phyloP scores from a whole-genome alignment of 2,113 vertebrate genomes.

The Glaucomys volans region DNA sequence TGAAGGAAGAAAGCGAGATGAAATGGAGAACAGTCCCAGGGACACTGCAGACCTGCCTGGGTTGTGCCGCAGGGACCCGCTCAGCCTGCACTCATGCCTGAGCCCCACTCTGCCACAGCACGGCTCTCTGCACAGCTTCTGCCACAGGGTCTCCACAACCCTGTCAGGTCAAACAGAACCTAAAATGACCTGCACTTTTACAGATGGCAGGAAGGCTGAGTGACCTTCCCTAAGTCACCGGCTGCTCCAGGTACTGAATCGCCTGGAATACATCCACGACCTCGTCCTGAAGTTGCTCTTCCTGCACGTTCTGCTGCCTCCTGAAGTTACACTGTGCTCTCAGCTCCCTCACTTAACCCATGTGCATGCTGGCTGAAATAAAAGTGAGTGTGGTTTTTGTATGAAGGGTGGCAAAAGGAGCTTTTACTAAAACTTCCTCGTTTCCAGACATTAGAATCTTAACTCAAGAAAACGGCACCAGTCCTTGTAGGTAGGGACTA shows the following conservation, averaged over 20 bases:
- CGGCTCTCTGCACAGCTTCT: neutral
- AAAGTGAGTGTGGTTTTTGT: neutral
- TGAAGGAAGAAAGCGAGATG: slow-evolving; percentile 9
- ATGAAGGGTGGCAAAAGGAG: neutral
- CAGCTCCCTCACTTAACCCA: neutral
- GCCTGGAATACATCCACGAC: neutral
- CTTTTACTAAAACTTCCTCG: neutral
- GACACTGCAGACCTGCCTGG: neutral
- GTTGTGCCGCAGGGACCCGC: neutral
- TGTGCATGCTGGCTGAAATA: neutral
- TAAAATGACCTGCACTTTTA: slow-evolving; percentile 6
- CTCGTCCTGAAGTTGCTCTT: neutral
- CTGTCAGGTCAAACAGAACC: neutral
- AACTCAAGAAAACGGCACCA: neutral
- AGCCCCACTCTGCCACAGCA: neutral
- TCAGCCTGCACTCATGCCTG: neutral
- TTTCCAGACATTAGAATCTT: neutral
- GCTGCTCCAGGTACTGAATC: neutral
- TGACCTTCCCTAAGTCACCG: neutral
- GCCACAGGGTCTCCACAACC: neutral
- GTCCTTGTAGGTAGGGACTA: neutral
- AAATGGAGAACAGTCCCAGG: neutral
- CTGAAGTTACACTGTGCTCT: neutral
- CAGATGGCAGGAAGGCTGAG: neutral
- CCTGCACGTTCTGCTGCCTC: neutral